A percentile compares a stretch with the other conserved stretches of the same genome.
Conservation (phyloP, 2,113 vertebrate species). For the Pogonocichla stellata region DNA sequence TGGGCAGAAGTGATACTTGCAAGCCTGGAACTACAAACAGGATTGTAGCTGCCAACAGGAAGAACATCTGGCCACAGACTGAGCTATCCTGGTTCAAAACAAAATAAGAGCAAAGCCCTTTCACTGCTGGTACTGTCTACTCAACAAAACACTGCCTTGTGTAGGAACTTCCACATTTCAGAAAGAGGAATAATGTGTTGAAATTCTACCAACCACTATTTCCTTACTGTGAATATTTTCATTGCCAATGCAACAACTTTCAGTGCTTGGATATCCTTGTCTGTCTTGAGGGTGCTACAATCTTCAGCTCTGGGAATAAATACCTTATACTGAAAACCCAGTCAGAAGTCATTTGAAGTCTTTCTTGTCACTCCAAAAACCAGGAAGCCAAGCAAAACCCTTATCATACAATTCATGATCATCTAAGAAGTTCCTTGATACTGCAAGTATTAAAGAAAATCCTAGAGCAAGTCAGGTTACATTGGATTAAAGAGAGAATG, state of each 20-base stretch:
- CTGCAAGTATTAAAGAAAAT: neutral
- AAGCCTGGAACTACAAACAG: neutral
- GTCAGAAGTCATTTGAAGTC: neutral
- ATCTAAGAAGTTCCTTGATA: neutral
- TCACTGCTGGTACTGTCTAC: too few relatives aligned
- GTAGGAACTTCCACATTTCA: neutral
- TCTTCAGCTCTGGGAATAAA: neutral
- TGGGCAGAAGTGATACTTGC: accelerated
- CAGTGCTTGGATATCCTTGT: neutral
- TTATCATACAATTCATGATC: neutral
- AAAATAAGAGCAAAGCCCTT: neutral
- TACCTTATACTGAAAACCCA: neutral
- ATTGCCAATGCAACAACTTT: neutral
- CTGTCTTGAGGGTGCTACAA: neutral
- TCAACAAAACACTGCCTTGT: neutral
- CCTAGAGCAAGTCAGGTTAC: neutral
- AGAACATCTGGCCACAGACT: neutral
- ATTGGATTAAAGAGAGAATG: neutral
- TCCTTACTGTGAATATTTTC: neutral
- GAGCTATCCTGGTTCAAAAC: neutral
- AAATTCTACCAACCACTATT: neutral
- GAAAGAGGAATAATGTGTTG: neutral
- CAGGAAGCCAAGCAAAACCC: neutral
- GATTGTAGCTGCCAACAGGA: neutral
- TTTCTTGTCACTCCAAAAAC: neutral